Conservation (phyloP, 2,797 vertebrate species). For the Phyllotis vaccarum region DNA sequence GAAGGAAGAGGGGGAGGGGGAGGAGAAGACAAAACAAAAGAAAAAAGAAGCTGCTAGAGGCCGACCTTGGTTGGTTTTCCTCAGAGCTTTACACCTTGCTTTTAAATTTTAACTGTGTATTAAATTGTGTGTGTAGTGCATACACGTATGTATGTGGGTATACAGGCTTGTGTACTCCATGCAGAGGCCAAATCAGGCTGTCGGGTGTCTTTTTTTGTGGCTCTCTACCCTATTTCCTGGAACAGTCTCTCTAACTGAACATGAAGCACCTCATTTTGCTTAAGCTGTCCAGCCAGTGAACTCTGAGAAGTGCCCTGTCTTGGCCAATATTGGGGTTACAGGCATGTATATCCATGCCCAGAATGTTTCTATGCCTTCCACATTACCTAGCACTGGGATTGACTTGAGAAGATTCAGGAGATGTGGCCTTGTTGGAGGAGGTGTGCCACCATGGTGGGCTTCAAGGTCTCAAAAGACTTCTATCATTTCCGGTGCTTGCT, state of each 20-base stretch:
- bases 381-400: neutral
- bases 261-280: neutral
- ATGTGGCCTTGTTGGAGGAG: neutral
- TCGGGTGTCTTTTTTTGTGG: neutral
- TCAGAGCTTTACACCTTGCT: neutral
- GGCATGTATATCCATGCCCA: neutral
- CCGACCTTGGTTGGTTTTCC: neutral
- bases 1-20: rapidly evolving
- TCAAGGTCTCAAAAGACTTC: neutral
- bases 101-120: neutral
- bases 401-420: neutral
- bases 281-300: neutral
- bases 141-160: neutral
- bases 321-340: neutral
- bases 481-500: neutral
- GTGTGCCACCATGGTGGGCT: no score
- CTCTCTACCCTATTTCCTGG: neutral
- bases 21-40: neutral
- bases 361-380: no score
- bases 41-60: neutral
- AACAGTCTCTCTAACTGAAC: neutral
- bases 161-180: neutral
- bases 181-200: neutral
- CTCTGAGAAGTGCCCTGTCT: neutral
- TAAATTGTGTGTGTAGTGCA: neutral